Evolutionary conservation across 2,113 vertebrate species (phyloP).

Genomic region (Clinocottus analis): DNA sequence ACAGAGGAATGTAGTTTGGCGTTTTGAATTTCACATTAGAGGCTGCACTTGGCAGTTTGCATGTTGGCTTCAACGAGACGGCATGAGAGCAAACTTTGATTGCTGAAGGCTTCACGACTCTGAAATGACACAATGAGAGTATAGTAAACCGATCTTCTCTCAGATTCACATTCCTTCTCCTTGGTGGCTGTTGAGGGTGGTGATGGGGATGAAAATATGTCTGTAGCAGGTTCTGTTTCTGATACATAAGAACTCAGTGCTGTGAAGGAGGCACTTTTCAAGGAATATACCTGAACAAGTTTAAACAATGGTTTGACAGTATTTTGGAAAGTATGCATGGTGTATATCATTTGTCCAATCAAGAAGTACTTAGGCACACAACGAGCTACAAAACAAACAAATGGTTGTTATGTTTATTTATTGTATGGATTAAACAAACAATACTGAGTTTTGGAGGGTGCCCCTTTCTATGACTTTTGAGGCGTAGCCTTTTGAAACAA

Average conservation of each 20-base stretch:
- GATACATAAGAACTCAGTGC: not conserved
- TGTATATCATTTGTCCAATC: not conserved
- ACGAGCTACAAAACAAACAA: not conserved
- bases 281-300: not conserved
- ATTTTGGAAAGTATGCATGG: not conserved
- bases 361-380: not conserved
- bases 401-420: not conserved
- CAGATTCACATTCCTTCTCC: slow-evolving; percentile 48
- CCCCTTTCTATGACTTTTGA: not conserved
- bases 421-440: not conserved
- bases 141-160: slow-evolving; percentile 32
- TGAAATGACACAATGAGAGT: slow-evolving; percentile 44
- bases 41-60: slow-evolving; percentile 38
- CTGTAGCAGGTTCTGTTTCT: slow-evolving; percentile 10
- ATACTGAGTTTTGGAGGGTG: not conserved
- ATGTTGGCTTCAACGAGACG: slow-evolving; percentile 25
- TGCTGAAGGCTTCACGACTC: slow-evolving; percentile 37
- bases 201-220: slow-evolving; percentile 18
- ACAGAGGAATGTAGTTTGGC: slow-evolving; percentile 53
- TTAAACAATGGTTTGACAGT: not conserved
- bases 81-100: slow-evolving; percentile 32
- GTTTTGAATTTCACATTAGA: slow-evolving; percentile 65
- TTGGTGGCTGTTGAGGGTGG: not conserved
- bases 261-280: slow-evolving; percentile 6
- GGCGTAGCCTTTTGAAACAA: not conserved